phyloP scores from a whole-genome alignment of 1,140 invertebrate genomes.

The Scaptomyza hsui region DNA sequence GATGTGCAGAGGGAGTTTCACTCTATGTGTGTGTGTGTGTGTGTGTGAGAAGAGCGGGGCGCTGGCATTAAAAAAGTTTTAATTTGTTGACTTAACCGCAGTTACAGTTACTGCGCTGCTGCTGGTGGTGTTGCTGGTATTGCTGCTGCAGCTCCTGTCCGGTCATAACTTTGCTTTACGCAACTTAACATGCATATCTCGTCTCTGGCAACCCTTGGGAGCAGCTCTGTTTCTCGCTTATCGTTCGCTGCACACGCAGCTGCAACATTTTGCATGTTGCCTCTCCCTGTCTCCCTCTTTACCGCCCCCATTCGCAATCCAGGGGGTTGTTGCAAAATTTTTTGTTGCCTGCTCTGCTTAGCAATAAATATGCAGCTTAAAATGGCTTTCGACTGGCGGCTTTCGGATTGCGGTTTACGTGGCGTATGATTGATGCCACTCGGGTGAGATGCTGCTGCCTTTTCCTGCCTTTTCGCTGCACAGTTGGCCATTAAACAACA shows the following conservation, averaged over 20 bases:
- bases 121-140: constrained; percentile 4
- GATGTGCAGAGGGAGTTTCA: constrained; percentile 11
- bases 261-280: constrained; percentile 66
- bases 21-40: constrained; percentile 7
- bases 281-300: not conserved
- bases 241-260: constrained; percentile 71
- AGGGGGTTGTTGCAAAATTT: too few relatives aligned
- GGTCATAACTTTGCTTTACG: constrained; percentile 72
- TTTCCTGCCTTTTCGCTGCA: constrained; percentile 25
- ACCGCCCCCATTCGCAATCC: too few relatives aligned
- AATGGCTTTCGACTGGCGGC: constrained; percentile 78
- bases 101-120: constrained; percentile 66
- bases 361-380: constrained; percentile 81
- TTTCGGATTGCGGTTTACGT: constrained; percentile 78
- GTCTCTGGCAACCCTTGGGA: constrained; percentile 61
- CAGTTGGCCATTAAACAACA: constrained; percentile 57
- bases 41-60: not conserved
- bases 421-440: constrained; percentile 76
- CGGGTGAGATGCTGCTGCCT: constrained; percentile 23
- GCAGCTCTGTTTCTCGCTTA: constrained; percentile 55
- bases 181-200: constrained; percentile 81
- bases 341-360: constrained; percentile 56
- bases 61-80: constrained; percentile 67
- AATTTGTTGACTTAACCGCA: constrained; percentile 82
- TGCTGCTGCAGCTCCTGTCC: constrained; percentile 34